phyloP scores from a whole-genome alignment of 2,113 vertebrate genomes.

The Otis tarda region DNA sequence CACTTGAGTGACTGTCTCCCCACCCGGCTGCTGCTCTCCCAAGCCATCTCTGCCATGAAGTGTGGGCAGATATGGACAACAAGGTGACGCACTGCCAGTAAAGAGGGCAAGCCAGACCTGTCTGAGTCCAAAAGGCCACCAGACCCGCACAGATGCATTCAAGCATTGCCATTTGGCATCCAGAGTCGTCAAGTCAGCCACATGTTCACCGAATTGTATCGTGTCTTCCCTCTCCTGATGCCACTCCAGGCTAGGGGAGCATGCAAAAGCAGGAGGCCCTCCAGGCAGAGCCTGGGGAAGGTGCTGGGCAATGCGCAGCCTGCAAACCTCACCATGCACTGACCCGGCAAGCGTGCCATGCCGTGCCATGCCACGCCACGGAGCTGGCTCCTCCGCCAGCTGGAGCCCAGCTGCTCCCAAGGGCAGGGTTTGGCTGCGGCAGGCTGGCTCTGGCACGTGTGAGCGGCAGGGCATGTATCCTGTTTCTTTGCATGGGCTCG shows the following conservation, averaged over 20 bases:
- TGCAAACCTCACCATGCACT: background rate
- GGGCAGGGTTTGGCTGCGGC: background rate
- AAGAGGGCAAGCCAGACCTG: background rate
- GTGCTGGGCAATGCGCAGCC: background rate
- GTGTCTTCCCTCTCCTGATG: background rate
- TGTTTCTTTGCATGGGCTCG: background rate
- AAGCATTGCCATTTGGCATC: background rate
- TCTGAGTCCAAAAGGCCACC: background rate
- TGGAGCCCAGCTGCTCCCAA: accelerated
- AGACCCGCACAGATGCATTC: background rate
- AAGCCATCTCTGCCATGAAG: background rate
- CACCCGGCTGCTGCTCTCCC: background rate
- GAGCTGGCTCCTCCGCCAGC: accelerated
- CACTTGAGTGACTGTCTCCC: background rate
- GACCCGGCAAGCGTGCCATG: accelerated
- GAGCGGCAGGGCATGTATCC: background rate
- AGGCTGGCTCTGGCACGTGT: background rate
- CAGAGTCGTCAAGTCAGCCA: background rate
- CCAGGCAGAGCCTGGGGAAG: background rate
- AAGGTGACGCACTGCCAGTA: background rate
- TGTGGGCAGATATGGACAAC: background rate
- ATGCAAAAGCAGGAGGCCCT: accelerated
- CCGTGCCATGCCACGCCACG: accelerated
- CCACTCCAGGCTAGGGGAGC: background rate
- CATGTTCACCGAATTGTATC: accelerated